Base-by-base conservation (phyloP, 2,113 vertebrate species). In the Crotalus horridus region DNA sequence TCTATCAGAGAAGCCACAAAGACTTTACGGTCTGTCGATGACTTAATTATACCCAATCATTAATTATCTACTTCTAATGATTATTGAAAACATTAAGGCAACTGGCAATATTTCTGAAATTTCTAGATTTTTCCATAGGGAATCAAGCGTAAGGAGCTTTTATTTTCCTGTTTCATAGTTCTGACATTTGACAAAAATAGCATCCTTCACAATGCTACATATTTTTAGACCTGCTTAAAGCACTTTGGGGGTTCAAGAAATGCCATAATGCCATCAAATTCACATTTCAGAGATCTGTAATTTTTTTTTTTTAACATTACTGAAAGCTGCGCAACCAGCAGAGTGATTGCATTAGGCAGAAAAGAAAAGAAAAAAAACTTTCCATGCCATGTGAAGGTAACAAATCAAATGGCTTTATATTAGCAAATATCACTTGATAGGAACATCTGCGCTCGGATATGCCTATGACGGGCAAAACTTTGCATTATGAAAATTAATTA, bases 241-340 rank as follows among this genome's bases (percentile, higher is more conserved):
- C 93, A 95, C 64, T 96, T 95, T 93, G 91, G 94, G 91, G 96
- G 91, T 94, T 97, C 96, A 93, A 93, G 94, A 97, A 97, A 97
- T 97, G 96, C 97, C 96, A 97, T 95, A 96, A 97, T 92, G 94
- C 91, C 94, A 96, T 96, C 97, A 97, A 81, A 97, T 95, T 96
- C 69, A 69, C 91, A 94, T 96, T 93, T 94, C 81, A 92, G 85
- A 97, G 94, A 94, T 87, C 58, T 94, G 61, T 3, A 96, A 94
- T 97, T 96, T 97, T 95, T 93, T 95, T 93, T 39, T 33, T 93
- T 87, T 51, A 69, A 93, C 90, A 54, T 96, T 96, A 95, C 94
- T 85, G 85, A 48, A 20, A 21, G 91, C 29, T 93, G 29, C 89
- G 90, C 91, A 95, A 87, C 69, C 48, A 90, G 89, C 53, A 3